phyloP scores from a whole-genome alignment of 92 coral and sea anemone species.

The Zoanthus solanderi region DNA sequence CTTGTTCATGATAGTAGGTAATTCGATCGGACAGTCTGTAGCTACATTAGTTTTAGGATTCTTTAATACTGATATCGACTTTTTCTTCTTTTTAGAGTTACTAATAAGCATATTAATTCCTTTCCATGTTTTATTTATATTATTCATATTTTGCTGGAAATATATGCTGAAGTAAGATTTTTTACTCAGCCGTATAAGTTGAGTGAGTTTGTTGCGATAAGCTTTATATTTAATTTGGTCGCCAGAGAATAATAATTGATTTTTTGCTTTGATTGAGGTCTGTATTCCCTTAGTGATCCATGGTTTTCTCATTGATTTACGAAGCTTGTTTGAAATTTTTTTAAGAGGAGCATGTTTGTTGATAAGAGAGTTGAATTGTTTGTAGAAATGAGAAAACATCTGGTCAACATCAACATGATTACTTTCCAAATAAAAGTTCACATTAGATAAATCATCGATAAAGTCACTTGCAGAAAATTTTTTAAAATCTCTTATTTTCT shows the following conservation, averaged over 20 bases:
- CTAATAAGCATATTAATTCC: slow-evolving; percentile 51
- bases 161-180: slow-evolving; percentile 45
- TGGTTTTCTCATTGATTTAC: slow-evolving; percentile 27
- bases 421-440: slow-evolving; percentile 45
- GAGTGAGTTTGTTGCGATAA: slow-evolving; percentile 51
- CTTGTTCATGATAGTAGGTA: slow-evolving; percentile 42
- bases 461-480: slow-evolving; percentile 46
- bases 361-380: slow-evolving; percentile 50
- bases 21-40: slow-evolving; percentile 43
- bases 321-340: slow-evolving; percentile 45
- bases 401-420: slow-evolving; percentile 51
- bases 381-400: slow-evolving; percentile 48
- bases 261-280: slow-evolving; percentile 50
- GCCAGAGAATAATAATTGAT: slow-evolving; percentile 50
- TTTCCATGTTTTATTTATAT: slow-evolving; percentile 47
- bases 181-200: slow-evolving; percentile 51
- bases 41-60: slow-evolving; percentile 40
- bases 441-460: slow-evolving; percentile 35
- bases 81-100: slow-evolving; percentile 40
- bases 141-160: slow-evolving; percentile 49
- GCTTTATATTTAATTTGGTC: slow-evolving; percentile 54
- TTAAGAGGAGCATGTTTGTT: slow-evolving; percentile 51
- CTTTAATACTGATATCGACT: slow-evolving; percentile 41
- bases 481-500: slow-evolving; percentile 46
- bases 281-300: slow-evolving; percentile 37